A percentile compares a stretch with the other conserved stretches of the same genome.
Evolutionary conservation across 1,140 invertebrate genomes (phyloP).

Genomic region (Zaprionus camerounensis): DNA sequence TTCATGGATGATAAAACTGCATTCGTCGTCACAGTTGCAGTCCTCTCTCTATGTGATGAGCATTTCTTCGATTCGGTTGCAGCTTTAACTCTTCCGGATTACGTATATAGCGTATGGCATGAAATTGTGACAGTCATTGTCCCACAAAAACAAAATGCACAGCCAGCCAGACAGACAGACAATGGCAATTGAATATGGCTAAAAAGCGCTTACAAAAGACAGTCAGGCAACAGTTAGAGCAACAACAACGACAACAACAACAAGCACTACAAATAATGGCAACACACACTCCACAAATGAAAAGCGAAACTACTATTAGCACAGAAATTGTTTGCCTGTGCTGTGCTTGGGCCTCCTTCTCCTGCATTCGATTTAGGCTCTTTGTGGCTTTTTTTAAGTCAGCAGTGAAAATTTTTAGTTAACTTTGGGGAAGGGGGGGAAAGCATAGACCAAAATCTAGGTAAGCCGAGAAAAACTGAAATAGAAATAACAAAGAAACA

Average conservation of each 20-base stretch:
- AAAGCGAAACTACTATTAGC: slow-evolving; percentile 72
- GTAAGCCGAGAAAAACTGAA: slow-evolving; percentile 22
- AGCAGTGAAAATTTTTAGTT: slow-evolving; percentile 50
- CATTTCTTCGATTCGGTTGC: slow-evolving; percentile 18
- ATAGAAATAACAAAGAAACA: slow-evolving; percentile 12
- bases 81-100: slow-evolving; percentile 47
- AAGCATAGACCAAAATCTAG: slow-evolving; percentile 47
- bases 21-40: not conserved
- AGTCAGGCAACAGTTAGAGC: slow-evolving; percentile 30
- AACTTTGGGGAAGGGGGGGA: slow-evolving; percentile 49
- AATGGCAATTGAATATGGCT: slow-evolving; percentile 41
- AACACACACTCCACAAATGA: slow-evolving; percentile 52
- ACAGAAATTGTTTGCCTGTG: slow-evolving; percentile 47
- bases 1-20: slow-evolving; percentile 62
- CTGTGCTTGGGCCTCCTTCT: not conserved
- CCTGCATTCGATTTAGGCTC: slow-evolving; percentile 33
- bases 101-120: not conserved
- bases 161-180: slow-evolving; percentile 36
- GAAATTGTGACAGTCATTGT: slow-evolving; percentile 52
- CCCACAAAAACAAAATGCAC: slow-evolving; percentile 43
- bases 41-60: slow-evolving; percentile 15
- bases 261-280: slow-evolving; percentile 33
- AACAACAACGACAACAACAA: slow-evolving; percentile 16
- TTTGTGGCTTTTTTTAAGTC: slow-evolving; percentile 68
- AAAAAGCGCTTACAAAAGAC: slow-evolving; percentile 27